Evolutionary conservation across 2,888 invertebrate species (phyloP).

Genomic region (Lomographa bimaculata): DNA sequence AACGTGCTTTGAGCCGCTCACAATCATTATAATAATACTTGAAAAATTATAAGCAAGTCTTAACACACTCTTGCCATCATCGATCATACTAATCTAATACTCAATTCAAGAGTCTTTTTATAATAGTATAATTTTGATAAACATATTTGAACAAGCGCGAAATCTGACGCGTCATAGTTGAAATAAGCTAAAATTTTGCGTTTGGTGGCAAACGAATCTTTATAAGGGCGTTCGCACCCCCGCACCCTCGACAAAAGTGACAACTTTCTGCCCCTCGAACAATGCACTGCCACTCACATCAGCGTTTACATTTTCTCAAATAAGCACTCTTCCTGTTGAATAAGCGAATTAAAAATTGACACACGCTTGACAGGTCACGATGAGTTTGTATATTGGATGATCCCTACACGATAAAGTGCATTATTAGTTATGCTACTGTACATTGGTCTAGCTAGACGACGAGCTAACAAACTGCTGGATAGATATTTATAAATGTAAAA

Average conservation of each 20-base stretch:
- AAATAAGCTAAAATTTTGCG: conserved; percentile 26
- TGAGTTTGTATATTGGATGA: conserved; percentile 64
- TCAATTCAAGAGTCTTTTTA: conserved; percentile 11
- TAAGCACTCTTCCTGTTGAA: conserved; percentile 54
- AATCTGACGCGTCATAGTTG: conserved; percentile 41
- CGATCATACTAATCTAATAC: conserved; percentile 4
- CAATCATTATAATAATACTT: too few relatives aligned
- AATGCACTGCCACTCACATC: conserved; percentile 57
- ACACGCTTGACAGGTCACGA: conserved; percentile 60
- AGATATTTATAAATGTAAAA: too few relatives aligned
- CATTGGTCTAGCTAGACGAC: too few relatives aligned
- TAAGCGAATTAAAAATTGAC: conserved; percentile 61
- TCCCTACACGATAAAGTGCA: conserved; percentile 44
- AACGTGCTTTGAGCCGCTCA: too few relatives aligned
- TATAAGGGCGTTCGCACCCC: conserved; percentile 44
- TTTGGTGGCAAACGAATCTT: conserved; percentile 21
- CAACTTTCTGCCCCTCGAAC: conserved; percentile 67
- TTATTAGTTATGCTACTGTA: too few relatives aligned
- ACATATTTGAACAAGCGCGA: conserved; percentile 22
- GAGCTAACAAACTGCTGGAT: too few relatives aligned
- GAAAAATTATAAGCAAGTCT: too few relatives aligned
- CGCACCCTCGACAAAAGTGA: conserved; percentile 43
- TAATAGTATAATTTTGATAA: conserved; percentile 16
- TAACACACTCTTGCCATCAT: too few relatives aligned
- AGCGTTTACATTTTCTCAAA: conserved; percentile 59